Conservation (phyloP, 2,797 vertebrate species). For the Selene dorsalis region DNA sequence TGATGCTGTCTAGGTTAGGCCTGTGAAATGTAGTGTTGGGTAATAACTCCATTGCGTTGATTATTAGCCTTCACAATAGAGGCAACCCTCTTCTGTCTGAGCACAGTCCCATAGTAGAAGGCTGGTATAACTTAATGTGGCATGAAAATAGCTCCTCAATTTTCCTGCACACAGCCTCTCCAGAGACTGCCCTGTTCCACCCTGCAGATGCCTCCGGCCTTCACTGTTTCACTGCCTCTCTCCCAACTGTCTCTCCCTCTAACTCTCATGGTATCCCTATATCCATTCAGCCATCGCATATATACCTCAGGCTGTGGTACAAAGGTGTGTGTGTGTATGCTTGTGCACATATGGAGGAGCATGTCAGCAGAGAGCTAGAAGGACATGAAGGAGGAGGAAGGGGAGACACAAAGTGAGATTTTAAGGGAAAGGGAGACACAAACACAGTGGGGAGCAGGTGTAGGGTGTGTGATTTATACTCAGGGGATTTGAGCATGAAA, state of each 20-base stretch:
- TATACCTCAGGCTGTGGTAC: constrained; percentile 25
- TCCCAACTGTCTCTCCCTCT: constrained; percentile 36
- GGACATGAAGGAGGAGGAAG: neutral
- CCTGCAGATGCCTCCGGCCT: constrained; percentile 62
- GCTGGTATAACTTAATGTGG: constrained; percentile 79
- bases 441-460: constrained; percentile 55
- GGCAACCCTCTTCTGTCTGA: constrained; percentile 65
- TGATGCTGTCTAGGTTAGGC: constrained; percentile 62
- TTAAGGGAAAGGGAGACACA: constrained; percentile 35
- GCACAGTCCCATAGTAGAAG: constrained; percentile 55
- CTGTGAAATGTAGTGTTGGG: constrained; percentile 66
- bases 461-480: constrained; percentile 62
- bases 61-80: constrained; percentile 76
- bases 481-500: constrained; percentile 68
- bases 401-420: constrained; percentile 45
- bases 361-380: constrained; percentile 24
- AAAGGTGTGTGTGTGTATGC: constrained; percentile 14
- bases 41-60: constrained; percentile 76
- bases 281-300: constrained; percentile 47
- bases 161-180: constrained; percentile 67
- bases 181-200: constrained; percentile 63
- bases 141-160: constrained; percentile 82
- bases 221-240: constrained; percentile 63
- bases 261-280: constrained; percentile 33
- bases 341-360: constrained; percentile 26